Base-by-base conservation (phyloP, 2,888 invertebrate genomes). In the Eretmocerus hayati region DNA sequence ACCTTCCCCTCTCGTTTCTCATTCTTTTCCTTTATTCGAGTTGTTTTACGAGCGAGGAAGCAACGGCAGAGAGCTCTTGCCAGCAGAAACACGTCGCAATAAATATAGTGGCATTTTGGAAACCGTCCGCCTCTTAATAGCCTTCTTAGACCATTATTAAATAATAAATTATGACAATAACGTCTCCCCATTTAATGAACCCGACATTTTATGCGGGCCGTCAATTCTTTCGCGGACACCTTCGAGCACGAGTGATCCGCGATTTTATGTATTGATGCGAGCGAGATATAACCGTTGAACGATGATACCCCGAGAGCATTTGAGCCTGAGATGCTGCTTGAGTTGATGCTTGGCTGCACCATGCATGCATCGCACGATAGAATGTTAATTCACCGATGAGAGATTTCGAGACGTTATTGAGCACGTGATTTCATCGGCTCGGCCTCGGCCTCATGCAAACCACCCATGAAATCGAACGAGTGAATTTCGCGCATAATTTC, bases 81-180 rank as follows among this genome's bases (percentile, higher is more conserved):
- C 9, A 43, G 53, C 59, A 49, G 54, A 62, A 63, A 63, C 63
- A 60, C 58, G 60, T 60, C 53, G 62, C 58, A 64, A 67, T 68
- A 68, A 68, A 67, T 64, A 64, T 59, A 58, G 59, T 57, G 59
- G 60, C 61, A 61, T 65, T 67, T 63, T 53, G 60, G 62, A 65
- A 65, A 67, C 59, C 60, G 57, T 63, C 60, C 62, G 58, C 56
- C 59, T 61, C 62, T 64, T 68, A 67, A 68, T 69, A 59, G 62
- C 55, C 60, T 63, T 66, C 63, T 67, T 67, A 67, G 63, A 53
- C 62, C 60, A 63, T 66, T 67, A 68, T 67, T 67, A 66, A 67
- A 67, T 69, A 65, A 66, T 67, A 67, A 67, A 65, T 68, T 68
- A 68, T 64, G 66, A 65, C 66, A 64, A 65, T 65, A 62, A 65